Evolutionary conservation across 1,140 invertebrate genomes (phyloP).

Genomic region (Vanessa tameamea): DNA sequence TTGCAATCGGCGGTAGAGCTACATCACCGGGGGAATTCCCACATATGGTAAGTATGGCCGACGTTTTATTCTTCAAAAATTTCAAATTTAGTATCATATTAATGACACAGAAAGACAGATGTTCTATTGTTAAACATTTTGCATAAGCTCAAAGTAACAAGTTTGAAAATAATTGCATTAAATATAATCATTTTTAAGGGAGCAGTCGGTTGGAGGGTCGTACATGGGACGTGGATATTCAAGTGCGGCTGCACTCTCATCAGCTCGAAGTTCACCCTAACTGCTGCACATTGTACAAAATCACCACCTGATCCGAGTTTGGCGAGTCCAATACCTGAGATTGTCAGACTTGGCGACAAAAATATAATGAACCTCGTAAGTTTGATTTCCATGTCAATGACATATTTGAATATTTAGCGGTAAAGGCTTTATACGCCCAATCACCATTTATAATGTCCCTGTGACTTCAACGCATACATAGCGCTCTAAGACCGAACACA

Average conservation of each 20-base stretch:
- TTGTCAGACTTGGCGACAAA: constrained; percentile 53
- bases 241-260: constrained; percentile 57
- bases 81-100: not conserved
- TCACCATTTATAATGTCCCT: too few relatives aligned
- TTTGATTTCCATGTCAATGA: not conserved
- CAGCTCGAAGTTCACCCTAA: constrained; percentile 51
- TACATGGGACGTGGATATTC: constrained; percentile 47
- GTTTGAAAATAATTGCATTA: not conserved
- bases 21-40: not conserved
- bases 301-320: constrained; percentile 37
- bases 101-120: not conserved
- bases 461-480: too few relatives aligned
- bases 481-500: too few relatives aligned
- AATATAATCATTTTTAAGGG: constrained; percentile 30
- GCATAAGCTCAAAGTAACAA: not conserved
- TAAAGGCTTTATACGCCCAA: too few relatives aligned
- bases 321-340: constrained; percentile 45
- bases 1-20: not conserved
- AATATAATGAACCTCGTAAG: constrained; percentile 47
- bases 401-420: too few relatives aligned
- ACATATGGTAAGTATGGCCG: not conserved
- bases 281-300: constrained; percentile 54
- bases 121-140: not conserved
- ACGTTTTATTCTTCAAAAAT: not conserved
- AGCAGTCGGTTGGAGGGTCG: constrained; percentile 49